Base-by-base conservation (phyloP, 2,888 invertebrate species). In the Apamea crenata region DNA sequence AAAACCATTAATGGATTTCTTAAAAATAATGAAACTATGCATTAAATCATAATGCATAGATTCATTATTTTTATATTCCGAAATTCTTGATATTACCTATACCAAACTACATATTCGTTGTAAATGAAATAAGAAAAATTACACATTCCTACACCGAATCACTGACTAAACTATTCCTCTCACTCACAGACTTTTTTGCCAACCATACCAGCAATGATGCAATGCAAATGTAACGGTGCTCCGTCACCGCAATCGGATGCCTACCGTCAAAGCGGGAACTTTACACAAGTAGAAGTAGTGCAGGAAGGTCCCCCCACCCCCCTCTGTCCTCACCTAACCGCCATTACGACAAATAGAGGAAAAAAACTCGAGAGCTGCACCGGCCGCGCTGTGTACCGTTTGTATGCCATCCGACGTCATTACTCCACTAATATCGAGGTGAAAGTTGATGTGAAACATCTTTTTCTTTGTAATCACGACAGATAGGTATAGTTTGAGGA, bases 141-240 rank as follows among this genome's bases (percentile, higher is more conserved):
- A n/a, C 7, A 79, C 1, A 53, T n/a, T 4, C 1, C 16, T n/a
- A 47, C 36, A 67, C 21, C 18, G 14, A 47, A 36, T 40, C n/a
- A 61, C 18, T 25, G 8, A 25, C 7, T 40, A 63, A 50, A 61
- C 32, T 10, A 68, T 40, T 10, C 36, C 16, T 40, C 78, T 53
- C 18, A 10, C 50, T 53, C 36, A 14, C 36, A 29, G 18, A 76
- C 44, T 74, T 77, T 84, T 88, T 85, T 89, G 82, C 88, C 59
- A 86, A 88, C 90, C 89, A 84, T 94, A 94, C 93, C 75, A 81
- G 82, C 85, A 78, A 87, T 92, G 92, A 94, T 95, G 94, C 94
- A 95, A 95, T 94, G 94, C 94, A 94, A 95, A 95, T 94, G 91
- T 94, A 94, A 92, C 92, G 92, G 89, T 93, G 91, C 89, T 78